phyloP scores from a whole-genome alignment of 2,888 invertebrate species.

The Julus scandinavius region DNA sequence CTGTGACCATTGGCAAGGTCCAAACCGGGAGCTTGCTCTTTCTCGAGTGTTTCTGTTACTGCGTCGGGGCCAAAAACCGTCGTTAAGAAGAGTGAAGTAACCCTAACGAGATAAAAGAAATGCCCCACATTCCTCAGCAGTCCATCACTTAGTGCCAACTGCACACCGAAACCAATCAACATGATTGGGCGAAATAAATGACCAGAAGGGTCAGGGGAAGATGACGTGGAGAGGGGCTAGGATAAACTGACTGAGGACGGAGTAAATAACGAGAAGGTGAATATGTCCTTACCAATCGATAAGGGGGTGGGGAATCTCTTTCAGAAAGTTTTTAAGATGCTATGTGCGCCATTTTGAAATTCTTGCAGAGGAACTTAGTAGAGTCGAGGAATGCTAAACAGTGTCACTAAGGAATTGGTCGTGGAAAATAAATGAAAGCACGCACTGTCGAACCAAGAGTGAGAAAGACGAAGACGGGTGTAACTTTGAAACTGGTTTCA shows the following conservation, averaged over 20 bases:
- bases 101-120: neutral
- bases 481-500: neutral
- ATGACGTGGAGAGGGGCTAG: neutral
- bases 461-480: neutral
- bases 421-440: neutral
- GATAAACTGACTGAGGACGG: neutral
- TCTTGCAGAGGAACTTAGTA: neutral
- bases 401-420: neutral
- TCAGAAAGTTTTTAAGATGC: neutral
- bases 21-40: neutral
- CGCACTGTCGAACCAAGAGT: neutral
- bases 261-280: neutral
- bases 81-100: neutral
- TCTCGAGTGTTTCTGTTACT: neutral
- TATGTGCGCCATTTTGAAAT: neutral
- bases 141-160: slow-evolving; percentile 1
- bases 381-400: neutral
- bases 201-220: neutral
- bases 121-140: neutral
- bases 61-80: neutral
- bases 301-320: neutral
- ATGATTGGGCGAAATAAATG: neutral
- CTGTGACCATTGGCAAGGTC: neutral
- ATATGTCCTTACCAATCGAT: neutral
- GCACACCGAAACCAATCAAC: neutral